These are phyloP conservation scores for Oceanodroma tethys DNA, from an alignment of 2,113 vertebrate species.

Conservation along the genomic window DNA sequence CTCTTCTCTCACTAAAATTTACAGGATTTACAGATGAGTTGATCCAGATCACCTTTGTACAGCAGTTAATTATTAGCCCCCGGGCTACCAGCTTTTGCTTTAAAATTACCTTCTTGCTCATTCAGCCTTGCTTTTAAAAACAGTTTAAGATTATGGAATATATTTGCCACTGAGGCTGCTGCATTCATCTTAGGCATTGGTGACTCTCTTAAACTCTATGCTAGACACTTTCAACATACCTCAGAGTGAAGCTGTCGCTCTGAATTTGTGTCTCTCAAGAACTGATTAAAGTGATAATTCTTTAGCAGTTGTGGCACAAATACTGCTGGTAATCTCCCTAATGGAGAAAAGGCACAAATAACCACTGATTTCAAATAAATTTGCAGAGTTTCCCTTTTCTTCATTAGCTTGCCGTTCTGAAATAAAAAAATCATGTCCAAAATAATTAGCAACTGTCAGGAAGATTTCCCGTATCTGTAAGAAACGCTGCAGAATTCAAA, in stretches of 20 bases:
- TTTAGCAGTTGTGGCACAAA: background rate
- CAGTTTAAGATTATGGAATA: background rate
- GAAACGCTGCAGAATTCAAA: fast-evolving
- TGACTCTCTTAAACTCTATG: background rate
- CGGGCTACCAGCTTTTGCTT: background rate
- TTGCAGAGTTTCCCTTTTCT: background rate
- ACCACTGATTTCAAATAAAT: background rate
- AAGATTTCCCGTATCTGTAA: background rate
- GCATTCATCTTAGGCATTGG: background rate
- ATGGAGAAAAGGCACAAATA: background rate
- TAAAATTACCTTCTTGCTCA: background rate
- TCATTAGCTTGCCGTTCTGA: background rate
- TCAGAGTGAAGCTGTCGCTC: background rate
- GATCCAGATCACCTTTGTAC: constrained; percentile 28
- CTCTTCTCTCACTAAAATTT: background rate
- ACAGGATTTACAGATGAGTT: constrained; percentile 47
- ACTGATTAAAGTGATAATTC: background rate
- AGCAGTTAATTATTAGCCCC: constrained; percentile 46
- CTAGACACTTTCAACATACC: background rate
- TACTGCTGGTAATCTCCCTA: background rate
- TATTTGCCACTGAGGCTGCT: background rate
- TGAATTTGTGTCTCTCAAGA: background rate
- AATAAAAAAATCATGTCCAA: background rate
- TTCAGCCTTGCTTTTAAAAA: background rate
- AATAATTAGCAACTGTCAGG: background rate